Conservation (phyloP, 2,888 invertebrate species). For the Amiota communis region DNA sequence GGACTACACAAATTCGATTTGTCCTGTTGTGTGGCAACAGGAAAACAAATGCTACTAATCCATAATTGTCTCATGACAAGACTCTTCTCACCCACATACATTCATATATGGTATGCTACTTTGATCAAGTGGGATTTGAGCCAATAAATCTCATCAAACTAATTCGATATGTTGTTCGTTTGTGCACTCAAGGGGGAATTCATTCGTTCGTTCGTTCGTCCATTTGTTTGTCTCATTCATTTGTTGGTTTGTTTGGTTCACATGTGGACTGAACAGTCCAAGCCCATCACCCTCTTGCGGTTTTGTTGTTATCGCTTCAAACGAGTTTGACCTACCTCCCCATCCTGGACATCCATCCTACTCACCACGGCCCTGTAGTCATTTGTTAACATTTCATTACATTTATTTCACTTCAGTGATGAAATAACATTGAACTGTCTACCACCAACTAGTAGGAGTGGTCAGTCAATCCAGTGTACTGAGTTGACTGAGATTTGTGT, state of each 20-base stretch:
- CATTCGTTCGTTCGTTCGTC: background rate
- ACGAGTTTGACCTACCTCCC: background rate
- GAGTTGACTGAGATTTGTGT: slow-evolving; percentile 39
- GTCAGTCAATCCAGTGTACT: background rate
- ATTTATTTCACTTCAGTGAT: slow-evolving; percentile 54
- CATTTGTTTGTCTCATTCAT: too few species aligned
- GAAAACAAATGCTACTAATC: slow-evolving; percentile 68
- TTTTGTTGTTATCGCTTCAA: slow-evolving; percentile 39
- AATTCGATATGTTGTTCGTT: slow-evolving; percentile 57
- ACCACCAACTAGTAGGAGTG: background rate
- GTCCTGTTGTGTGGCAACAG: slow-evolving; percentile 1
- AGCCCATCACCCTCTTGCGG: slow-evolving; percentile 50
- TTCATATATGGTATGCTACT: slow-evolving; percentile 30
- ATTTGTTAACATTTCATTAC: slow-evolving; percentile 68
- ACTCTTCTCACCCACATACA: background rate
- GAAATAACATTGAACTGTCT: slow-evolving; percentile 17
- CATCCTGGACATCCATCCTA: background rate
- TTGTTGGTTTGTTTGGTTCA: background rate
- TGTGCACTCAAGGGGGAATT: slow-evolving; percentile 22
- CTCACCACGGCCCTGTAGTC: slow-evolving; percentile 55
- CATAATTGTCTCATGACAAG: slow-evolving; percentile 62
- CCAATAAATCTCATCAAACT: slow-evolving; percentile 67
- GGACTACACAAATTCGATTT: slow-evolving; percentile 26
- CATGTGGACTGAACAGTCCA: background rate
- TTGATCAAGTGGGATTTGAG: slow-evolving; percentile 64